Evolutionary conservation across 2,888 invertebrate species (phyloP).

Genomic region (Chymomyza procnemis): DNA sequence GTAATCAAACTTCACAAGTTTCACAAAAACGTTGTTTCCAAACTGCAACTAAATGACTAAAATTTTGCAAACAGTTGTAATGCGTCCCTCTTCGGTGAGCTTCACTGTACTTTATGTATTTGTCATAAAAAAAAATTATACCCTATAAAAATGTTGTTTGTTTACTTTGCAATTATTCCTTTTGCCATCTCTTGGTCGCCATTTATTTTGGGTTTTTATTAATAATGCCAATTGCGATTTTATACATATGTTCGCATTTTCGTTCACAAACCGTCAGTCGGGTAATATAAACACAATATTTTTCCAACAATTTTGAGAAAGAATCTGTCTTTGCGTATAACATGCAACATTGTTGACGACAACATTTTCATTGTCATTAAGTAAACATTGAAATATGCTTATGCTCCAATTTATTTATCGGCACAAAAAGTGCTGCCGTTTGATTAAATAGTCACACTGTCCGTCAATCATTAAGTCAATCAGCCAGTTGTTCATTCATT

Average conservation of each 20-base stretch:
- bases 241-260: background rate
- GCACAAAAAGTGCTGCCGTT: background rate
- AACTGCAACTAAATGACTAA: too few relatives aligned
- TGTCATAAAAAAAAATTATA: slow-evolving; percentile 7
- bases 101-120: background rate
- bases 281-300: background rate
- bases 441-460: background rate
- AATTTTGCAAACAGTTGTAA: background rate
- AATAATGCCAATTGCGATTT: slow-evolving; percentile 1
- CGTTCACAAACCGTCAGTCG: slow-evolving; percentile 6
- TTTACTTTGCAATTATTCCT: slow-evolving; percentile 10
- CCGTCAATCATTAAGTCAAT: background rate
- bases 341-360: slow-evolving; percentile 22
- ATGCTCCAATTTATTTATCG: background rate
- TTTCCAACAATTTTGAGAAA: background rate
- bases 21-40: too few relatives aligned
- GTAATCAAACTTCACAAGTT: too few relatives aligned
- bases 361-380: slow-evolving; percentile 2
- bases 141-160: slow-evolving; percentile 38
- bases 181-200: background rate
- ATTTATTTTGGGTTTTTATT: slow-evolving; percentile 1
- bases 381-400: slow-evolving; percentile 21
- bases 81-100: background rate
- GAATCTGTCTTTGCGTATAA: background rate
- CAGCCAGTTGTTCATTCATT: background rate